These are phyloP conservation scores for Clarias batrachus DNA, from an alignment of 2,113 vertebrate genomes.

Conservation along the genomic window DNA sequence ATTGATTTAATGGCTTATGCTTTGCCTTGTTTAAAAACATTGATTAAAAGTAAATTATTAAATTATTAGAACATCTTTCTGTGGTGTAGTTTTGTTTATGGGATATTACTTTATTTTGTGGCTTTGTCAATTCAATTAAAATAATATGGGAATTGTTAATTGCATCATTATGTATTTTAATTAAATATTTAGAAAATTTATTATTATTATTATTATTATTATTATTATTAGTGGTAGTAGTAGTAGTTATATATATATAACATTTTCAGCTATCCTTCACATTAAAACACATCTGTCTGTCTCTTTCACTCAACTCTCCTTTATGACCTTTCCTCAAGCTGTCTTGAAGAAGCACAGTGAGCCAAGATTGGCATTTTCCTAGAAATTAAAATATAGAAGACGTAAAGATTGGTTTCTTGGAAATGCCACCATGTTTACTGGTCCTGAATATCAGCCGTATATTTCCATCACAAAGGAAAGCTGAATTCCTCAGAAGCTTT, in stretches of 20 bases:
- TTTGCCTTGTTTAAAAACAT: not conserved
- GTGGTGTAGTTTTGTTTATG: not conserved
- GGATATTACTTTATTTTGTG: not conserved
- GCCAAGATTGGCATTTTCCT: constrained; percentile 2
- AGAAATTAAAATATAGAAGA: constrained; percentile 6
- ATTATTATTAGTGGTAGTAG: not conserved
- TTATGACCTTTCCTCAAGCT: constrained; percentile 1
- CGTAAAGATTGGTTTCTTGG: not conserved
- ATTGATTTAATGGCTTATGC: not conserved
- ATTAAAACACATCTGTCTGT: not conserved
- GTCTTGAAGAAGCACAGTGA: not conserved
- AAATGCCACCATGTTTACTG: constrained; percentile 15
- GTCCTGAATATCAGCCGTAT: not conserved
- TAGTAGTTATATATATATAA: not conserved
- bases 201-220: not conserved
- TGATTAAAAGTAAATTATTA: not conserved
- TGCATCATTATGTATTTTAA: too few relatives aligned
- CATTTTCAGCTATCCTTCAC: not conserved
- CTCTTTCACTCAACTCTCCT: not conserved
- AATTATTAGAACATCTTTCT: not conserved
- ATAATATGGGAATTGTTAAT: not conserved
- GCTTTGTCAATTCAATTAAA: too few relatives aligned
- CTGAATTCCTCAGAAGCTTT: not conserved
- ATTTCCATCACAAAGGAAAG: not conserved
- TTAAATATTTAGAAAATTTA: not conserved